phyloP scores from a whole-genome alignment of 2,113 vertebrate species.

The Ceratotherium simum region DNA sequence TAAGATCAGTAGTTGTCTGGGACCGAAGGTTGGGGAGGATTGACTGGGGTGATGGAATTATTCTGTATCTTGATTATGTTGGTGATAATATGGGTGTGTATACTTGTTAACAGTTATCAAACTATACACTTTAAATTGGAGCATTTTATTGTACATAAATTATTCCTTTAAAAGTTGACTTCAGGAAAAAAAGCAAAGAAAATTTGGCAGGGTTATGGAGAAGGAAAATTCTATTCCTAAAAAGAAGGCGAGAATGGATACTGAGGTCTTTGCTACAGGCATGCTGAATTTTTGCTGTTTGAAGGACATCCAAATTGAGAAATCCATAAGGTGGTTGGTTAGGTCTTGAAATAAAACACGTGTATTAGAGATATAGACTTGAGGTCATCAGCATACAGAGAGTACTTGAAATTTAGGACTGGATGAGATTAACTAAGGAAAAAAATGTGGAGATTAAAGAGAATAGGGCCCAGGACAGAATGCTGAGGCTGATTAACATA shows the following conservation, averaged over 20 bases:
- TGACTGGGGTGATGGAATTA: not conserved
- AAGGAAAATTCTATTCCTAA: not conserved
- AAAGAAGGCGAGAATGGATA: not conserved
- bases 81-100: not conserved
- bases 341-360: not conserved
- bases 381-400: not conserved
- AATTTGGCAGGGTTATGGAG: not conserved
- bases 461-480: not conserved
- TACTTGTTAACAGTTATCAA: conserved; percentile 2
- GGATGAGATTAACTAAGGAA: not conserved
- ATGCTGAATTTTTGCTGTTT: not conserved
- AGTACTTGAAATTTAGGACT: conserved; percentile 23
- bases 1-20: not conserved
- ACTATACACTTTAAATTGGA: not conserved
- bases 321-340: not conserved
- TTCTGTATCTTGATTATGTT: not conserved
- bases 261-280: not conserved
- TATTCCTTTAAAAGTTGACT: conserved; percentile 33
- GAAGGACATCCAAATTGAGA: not conserved
- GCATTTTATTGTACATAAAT: not conserved
- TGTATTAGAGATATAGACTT: not conserved
- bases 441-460: not conserved
- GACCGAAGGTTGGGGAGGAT: not conserved
- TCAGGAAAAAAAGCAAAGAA: conserved; percentile 10
- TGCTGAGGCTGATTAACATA: not conserved